Base-by-base conservation (phyloP, 2,113 vertebrate genomes). In the Penelope pileata region DNA sequence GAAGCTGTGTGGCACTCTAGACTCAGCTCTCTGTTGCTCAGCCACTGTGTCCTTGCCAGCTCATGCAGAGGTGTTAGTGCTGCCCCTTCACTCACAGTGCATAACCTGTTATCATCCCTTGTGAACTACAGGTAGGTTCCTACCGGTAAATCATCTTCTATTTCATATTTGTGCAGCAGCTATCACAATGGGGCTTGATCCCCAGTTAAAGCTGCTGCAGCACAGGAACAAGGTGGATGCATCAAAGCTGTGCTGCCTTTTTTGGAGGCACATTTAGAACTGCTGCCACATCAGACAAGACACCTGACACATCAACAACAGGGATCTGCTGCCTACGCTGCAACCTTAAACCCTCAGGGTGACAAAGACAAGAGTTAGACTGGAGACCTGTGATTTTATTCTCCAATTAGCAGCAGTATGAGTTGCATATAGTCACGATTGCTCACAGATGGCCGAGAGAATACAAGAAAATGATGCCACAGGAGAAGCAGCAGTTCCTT, bases 51-150 rank as follows among this genome's bases (percentile, higher is more conserved):
- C 63, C 74, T 83, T 60, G 19, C 40, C 42, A 36, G 53, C 64
- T 42, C 64, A 7, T 11, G 16, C 0, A 1, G 24, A 72, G 34
- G 50, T 0, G 0, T 18, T 26, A 75, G 18, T 0, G 1, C 22
- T 30, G 38, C 45, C 56, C 4, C 0, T 48, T 54, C 11, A 26
- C 40, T 56, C 0, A 0, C 30, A 34, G 23, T 0, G 0, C 26
- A 10, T 34, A 62, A 32, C 74, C 36, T 60, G 15, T 47, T 47
- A 2, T 53, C 56, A 56, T 24, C 75, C 32, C 21, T 45, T 38
- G 8, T 45, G 64, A 85, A 59, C 24, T 50, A 27, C 24, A 72
- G 43, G 69, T 23, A 60, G 36, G 4, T 66, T 88, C 51, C 60
- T 56, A 36, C 64, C 72, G 40, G 17, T 62, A 56, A 85, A 81